Evolutionary conservation across 2,888 invertebrate genomes (phyloP), one percentile per base, ranked within the genome.

Genomic region (Philereme transversata): DNA sequence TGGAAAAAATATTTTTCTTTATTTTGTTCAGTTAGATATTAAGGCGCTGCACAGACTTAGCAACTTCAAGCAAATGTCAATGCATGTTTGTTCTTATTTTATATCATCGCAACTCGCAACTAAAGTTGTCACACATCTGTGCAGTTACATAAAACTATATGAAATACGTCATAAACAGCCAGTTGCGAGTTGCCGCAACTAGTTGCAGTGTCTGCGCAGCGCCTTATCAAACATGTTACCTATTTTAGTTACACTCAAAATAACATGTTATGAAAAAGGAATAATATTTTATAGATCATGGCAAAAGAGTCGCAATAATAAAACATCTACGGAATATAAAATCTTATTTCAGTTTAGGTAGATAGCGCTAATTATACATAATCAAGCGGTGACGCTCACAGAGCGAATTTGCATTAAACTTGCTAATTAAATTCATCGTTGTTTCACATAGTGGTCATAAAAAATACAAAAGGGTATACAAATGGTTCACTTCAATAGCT

Each of bases 351-450:
- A 44, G 9, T 5, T 11, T 8, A 51, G 40, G 11, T 22, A 51
- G 40, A 11, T 22, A 8, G 5, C 45, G 10, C 9, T 0, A 45
- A 35, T 50, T 43, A 51, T 61, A 49, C 34, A 8, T 6, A 6
- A 45, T 57, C 49, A 61, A 7, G 52, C 49, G 34, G 40, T 46
- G 34, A n/a, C 22, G 33, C 6, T 48, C 34, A 44, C 44, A 7
- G 6, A 22, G 22, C 3, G 22, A 33, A 40, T 46, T 55, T 36
- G 11, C 45, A 50, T 41, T 53, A 35, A 57, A 60, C 22, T 54
- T 54, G 48, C 41, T 60, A 60, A 51, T 58, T 35, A 40, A 7
- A 7, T 34, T 6, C 38, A 44, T 45, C 11, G 40, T 7, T 7
- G 53, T 49, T 38, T 46, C 40, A 56, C 11, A 49, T 9, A 40